These are phyloP conservation scores for Sylvia atricapilla DNA, from an alignment of 2,113 vertebrate species.

Conservation along the genomic window DNA sequence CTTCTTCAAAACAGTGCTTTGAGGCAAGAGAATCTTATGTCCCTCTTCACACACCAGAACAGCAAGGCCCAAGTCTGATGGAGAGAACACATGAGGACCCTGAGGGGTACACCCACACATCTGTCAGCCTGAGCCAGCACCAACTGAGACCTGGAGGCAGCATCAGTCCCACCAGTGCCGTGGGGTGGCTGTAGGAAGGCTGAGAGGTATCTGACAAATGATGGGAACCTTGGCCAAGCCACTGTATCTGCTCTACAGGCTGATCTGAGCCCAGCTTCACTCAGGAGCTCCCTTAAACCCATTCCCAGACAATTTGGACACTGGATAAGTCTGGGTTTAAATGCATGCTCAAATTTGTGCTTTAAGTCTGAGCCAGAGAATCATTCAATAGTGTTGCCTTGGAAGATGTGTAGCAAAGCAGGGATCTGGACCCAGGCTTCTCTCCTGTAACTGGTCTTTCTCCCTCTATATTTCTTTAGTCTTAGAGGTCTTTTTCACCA, in stretches of 20 bases:
- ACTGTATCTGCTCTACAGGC: background rate
- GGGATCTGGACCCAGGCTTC: background rate
- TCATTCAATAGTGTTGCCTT: background rate
- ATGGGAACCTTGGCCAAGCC: background rate
- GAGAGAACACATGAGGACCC: background rate
- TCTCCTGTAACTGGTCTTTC: background rate
- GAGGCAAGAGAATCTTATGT: background rate
- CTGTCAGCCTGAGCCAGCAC: background rate
- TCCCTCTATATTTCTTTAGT: background rate
- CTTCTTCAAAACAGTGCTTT: background rate
- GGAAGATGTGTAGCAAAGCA: background rate
- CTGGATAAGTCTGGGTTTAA: background rate
- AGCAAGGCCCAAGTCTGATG: background rate
- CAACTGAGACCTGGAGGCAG: background rate
- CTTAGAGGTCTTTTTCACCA: background rate
- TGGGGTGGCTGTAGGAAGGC: background rate
- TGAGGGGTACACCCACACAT: background rate
- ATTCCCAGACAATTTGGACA: background rate
- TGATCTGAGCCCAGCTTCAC: background rate
- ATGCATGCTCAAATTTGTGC: background rate
- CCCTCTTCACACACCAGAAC: background rate
- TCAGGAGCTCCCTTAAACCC: background rate
- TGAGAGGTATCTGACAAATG: background rate
- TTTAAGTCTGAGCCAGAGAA: background rate
- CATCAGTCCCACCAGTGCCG: background rate